A percentile compares a stretch with the other conserved stretches of the same genome.
Conservation (phyloP, 2,113 vertebrate species). For the Psittacara wagleri region DNA sequence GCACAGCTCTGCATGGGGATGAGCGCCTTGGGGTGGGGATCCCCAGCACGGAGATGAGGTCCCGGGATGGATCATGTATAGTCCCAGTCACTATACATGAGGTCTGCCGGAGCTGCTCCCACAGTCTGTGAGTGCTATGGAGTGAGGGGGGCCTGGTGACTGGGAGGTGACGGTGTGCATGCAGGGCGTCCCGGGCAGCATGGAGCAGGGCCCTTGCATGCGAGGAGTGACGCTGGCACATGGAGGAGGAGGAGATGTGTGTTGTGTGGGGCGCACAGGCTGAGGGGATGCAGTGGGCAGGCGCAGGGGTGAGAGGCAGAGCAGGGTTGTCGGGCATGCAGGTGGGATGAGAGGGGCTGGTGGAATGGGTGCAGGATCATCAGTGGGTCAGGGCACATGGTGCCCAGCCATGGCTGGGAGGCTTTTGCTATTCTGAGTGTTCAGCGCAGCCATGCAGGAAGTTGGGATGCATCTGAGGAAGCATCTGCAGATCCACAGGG, state of each 20-base stretch:
- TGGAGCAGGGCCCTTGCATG: neutral
- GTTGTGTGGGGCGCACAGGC: neutral
- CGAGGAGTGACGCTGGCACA: neutral
- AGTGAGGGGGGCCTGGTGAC: neutral
- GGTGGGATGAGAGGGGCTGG: neutral
- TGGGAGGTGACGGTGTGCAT: neutral
- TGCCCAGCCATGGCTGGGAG: neutral
- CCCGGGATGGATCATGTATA: neutral
- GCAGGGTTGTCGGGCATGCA: neutral
- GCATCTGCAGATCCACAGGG: accelerated
- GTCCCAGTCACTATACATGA: accelerated
- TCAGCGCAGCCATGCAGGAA: neutral
- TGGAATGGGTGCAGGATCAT: neutral
- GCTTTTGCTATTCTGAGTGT: neutral
- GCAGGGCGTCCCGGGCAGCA: neutral
- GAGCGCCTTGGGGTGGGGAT: neutral
- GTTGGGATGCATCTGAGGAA: accelerated
- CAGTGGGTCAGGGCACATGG: accelerated
- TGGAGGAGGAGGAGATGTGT: neutral
- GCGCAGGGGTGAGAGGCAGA: neutral
- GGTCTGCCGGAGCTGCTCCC: neutral
- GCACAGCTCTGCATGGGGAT: neutral
- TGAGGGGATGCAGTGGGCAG: neutral
- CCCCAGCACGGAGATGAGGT: neutral
- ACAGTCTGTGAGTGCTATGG: neutral